phyloP scores from a whole-genome alignment of 92 coral and sea anemone species.

The Nematostella vectensis region DNA sequence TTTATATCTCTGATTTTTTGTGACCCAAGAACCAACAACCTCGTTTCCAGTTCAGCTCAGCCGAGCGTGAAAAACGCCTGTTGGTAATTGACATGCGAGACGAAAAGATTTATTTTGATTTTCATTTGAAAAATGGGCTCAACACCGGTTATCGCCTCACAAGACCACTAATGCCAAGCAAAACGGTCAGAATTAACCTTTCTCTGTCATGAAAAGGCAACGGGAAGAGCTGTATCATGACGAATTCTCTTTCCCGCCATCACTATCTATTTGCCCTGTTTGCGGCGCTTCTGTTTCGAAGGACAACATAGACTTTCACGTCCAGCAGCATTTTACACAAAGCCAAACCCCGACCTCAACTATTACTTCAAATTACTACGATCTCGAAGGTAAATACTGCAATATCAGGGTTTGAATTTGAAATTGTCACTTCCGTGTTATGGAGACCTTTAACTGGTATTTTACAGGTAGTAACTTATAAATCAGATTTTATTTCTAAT shows the following conservation, averaged over 20 bases:
- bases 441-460: not conserved
- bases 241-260: conserved; percentile 58
- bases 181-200: too few relatives aligned
- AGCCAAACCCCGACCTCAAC: conserved; percentile 62
- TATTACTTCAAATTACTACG: conserved; percentile 34
- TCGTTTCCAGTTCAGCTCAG: too few relatives aligned
- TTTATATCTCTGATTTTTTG: too few relatives aligned
- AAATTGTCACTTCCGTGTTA: not conserved
- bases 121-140: too few relatives aligned
- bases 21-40: too few relatives aligned
- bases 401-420: too few relatives aligned
- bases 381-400: conserved; percentile 70
- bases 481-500: too few relatives aligned
- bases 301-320: conserved; percentile 72
- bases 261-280: conserved; percentile 84
- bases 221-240: conserved; percentile 62
- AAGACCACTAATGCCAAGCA: too few relatives aligned
- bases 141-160: too few relatives aligned
- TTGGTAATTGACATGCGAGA: not conserved
- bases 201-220: conserved; percentile 68
- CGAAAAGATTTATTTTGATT: too few relatives aligned
- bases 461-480: too few relatives aligned
- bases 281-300: conserved; percentile 78
- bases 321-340: conserved; percentile 80
- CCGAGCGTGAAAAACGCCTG: not conserved